These are phyloP conservation scores for Anoura caudifer DNA, from an alignment of 2,113 vertebrate genomes.

Conservation along the genomic window DNA sequence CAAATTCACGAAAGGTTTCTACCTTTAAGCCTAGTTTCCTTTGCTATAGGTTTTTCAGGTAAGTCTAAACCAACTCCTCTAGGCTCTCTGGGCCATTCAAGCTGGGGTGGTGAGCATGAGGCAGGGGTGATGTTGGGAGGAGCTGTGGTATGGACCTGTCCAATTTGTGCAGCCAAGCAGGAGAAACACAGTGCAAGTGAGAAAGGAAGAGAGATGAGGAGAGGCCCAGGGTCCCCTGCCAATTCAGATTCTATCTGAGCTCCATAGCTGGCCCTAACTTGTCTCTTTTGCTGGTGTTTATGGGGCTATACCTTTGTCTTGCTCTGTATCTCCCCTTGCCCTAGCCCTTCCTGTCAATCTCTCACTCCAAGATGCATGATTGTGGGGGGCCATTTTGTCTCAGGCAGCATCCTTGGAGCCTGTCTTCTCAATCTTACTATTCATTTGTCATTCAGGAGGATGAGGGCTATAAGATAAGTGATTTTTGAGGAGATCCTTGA, in stretches of 20 bases:
- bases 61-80: neutral
- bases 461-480: neutral
- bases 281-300: neutral
- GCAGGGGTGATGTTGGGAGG: neutral
- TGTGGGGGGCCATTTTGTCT: constrained; percentile 67
- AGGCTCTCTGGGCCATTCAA: neutral
- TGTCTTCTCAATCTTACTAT: neutral
- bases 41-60: neutral
- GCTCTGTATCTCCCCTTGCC: neutral
- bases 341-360: constrained; percentile 12
- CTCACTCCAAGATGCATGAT: neutral
- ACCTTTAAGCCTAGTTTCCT: neutral
- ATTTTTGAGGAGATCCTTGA: neutral
- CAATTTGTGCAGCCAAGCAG: neutral
- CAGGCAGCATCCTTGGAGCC: neutral
- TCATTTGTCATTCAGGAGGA: neutral
- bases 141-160: neutral
- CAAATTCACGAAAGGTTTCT: neutral
- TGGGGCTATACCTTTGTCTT: neutral
- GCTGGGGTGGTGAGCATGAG: neutral
- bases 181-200: neutral
- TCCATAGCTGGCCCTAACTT: neutral
- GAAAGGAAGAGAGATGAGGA: neutral
- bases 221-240: neutral
- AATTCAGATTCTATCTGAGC: neutral